These are phyloP conservation scores for Exocentrus adspersus DNA, from an alignment of 2,888 invertebrate genomes.

Conservation along the genomic window DNA sequence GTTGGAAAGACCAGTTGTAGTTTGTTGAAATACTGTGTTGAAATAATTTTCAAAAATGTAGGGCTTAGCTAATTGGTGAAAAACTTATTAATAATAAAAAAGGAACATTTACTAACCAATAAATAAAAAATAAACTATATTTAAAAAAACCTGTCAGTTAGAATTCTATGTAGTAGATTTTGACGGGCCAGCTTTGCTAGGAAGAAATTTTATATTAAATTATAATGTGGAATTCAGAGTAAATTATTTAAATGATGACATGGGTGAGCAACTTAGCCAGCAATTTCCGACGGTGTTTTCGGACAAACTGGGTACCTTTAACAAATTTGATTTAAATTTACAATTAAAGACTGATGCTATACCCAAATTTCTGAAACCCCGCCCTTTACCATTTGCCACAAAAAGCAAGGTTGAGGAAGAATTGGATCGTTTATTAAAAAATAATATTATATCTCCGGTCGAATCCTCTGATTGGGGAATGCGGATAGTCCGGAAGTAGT, in stretches of 20 bases:
- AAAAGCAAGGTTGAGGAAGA: conserved; percentile 28
- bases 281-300: conserved; percentile 16
- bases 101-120: too few relatives aligned
- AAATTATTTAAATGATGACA: not conserved
- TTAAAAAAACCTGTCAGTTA: not conserved
- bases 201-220: conserved; percentile 1
- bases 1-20: too few relatives aligned
- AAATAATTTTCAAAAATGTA: too few relatives aligned
- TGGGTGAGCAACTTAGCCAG: not conserved
- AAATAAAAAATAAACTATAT: too few relatives aligned
- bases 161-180: conserved; percentile 2
- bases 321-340: conserved; percentile 4
- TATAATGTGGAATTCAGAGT: not conserved
- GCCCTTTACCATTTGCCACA: conserved; percentile 20
- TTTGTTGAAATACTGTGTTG: too few relatives aligned
- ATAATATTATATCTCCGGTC: conserved; percentile 25
- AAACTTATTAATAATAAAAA: too few relatives aligned
- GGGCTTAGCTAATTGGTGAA: too few relatives aligned
- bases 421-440: conserved; percentile 17
- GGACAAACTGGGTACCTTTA: conserved; percentile 15
- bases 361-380: conserved; percentile 26
- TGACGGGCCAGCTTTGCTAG: conserved; percentile 12
- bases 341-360: not conserved
- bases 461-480: too few relatives aligned
- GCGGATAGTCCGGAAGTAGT: not conserved